Conservation (phyloP, 2,797 vertebrate genomes). For the Dendrocincla fuliginosa region DNA sequence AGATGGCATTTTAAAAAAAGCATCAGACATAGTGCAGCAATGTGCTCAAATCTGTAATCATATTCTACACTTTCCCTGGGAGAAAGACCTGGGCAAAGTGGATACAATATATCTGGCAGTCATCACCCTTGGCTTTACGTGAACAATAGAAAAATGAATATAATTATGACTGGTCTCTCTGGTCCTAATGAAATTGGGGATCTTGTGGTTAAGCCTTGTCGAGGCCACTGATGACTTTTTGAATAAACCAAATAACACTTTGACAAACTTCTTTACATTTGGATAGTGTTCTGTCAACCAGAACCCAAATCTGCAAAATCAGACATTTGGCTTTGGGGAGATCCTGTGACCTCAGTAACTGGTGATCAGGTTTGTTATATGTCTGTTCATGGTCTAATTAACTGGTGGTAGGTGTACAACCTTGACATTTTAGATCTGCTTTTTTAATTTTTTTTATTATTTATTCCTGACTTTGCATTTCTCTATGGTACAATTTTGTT, state of each 20-base stretch:
- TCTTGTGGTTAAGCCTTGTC: background rate
- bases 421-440: background rate
- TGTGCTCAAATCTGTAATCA: background rate
- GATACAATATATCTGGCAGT: background rate
- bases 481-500: background rate
- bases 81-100: background rate
- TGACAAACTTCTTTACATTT: background rate
- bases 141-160: background rate
- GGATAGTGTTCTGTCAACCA: background rate
- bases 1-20: background rate
- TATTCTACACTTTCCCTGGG: background rate
- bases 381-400: background rate
- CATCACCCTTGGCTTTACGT: background rate
- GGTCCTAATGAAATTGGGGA: background rate
- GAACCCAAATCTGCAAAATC: background rate
- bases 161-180: background rate
- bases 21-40: background rate
- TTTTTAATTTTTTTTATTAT: background rate
- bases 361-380: background rate
- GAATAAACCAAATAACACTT: background rate
- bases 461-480: background rate
- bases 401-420: background rate
- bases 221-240: background rate
- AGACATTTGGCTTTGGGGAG: background rate
- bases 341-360: background rate